phyloP scores from a whole-genome alignment of 2,797 vertebrate genomes.

The Ibycter americanus region DNA sequence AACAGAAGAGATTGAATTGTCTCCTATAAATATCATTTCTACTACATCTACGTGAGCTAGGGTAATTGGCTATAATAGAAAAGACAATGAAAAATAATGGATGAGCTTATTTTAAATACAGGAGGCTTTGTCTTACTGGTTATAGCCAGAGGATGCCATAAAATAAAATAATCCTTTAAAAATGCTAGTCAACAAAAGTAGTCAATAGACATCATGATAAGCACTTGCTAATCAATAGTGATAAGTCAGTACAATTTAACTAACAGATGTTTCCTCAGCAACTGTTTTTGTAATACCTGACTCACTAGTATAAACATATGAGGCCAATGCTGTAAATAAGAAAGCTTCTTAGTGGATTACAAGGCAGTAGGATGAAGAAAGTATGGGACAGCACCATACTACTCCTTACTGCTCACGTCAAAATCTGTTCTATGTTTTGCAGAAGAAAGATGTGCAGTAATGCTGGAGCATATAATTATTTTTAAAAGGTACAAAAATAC shows the following conservation, averaged over 20 bases:
- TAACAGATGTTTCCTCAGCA: neutral
- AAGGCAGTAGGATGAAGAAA: neutral
- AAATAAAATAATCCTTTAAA: conserved; percentile 35
- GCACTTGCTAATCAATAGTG: conserved; percentile 42
- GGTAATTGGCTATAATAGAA: neutral
- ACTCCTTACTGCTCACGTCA: neutral
- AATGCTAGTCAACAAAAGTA: neutral
- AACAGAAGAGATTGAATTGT: neutral
- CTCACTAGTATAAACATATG: neutral
- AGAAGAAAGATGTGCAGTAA: neutral
- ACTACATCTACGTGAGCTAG: neutral
- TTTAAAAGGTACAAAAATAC: neutral
- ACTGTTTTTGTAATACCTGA: neutral
- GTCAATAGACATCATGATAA: conserved; percentile 33
- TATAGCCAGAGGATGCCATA: neutral
- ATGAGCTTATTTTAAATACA: neutral
- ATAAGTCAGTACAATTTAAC: conserved; percentile 9
- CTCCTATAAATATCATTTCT: neutral
- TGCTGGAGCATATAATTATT: neutral
- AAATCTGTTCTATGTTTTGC: neutral
- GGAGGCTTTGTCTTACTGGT: neutral
- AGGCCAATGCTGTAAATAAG: neutral
- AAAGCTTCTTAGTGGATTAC: neutral
- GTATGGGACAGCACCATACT: neutral
- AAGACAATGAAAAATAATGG: conserved; percentile 21